These are phyloP conservation scores for Sitophilus oryzae DNA, from an alignment of 1,140 invertebrate genomes.

Conservation along the genomic window DNA sequence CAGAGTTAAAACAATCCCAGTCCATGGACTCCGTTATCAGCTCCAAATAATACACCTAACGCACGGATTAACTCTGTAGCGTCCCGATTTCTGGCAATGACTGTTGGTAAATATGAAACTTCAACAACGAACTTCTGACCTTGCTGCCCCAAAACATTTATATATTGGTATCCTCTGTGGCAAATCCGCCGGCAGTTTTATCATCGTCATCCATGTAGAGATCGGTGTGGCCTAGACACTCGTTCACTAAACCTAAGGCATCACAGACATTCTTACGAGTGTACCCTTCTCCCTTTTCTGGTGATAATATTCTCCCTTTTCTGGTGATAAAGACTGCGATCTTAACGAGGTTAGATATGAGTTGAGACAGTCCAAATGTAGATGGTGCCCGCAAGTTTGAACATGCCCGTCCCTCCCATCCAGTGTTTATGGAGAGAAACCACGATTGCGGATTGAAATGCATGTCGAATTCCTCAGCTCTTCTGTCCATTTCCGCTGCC, in stretches of 20 bases:
- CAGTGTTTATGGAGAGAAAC: conserved; percentile 78
- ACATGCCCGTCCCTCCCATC: conserved; percentile 91
- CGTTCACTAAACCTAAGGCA: conserved; percentile 47
- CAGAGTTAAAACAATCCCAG: conserved; percentile 59
- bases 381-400: conserved; percentile 93
- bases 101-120: conserved; percentile 79
- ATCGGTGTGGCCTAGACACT: conserved; percentile 46
- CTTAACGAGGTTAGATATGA: conserved; percentile 80
- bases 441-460: conserved; percentile 76
- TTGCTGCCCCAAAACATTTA: conserved; percentile 47
- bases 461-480: conserved; percentile 62
- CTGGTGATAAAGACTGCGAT: too few relatives aligned
- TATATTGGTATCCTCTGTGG: conserved; percentile 25
- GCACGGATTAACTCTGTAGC: conserved; percentile 62
- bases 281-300: conserved; percentile 53
- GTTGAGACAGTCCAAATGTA: conserved; percentile 88
- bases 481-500: conserved; percentile 58
- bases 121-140: conserved; percentile 73
- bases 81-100: conserved; percentile 64
- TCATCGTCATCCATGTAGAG: conserved; percentile 48
- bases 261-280: conserved; percentile 33
- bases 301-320: conserved; percentile 63
- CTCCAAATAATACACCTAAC: conserved; percentile 69
- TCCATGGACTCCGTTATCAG: conserved; percentile 64
- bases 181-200: conserved; percentile 10